These are phyloP conservation scores for Zenarchopterus dispar DNA, from an alignment of 2,797 vertebrate genomes.

Conservation along the genomic window DNA sequence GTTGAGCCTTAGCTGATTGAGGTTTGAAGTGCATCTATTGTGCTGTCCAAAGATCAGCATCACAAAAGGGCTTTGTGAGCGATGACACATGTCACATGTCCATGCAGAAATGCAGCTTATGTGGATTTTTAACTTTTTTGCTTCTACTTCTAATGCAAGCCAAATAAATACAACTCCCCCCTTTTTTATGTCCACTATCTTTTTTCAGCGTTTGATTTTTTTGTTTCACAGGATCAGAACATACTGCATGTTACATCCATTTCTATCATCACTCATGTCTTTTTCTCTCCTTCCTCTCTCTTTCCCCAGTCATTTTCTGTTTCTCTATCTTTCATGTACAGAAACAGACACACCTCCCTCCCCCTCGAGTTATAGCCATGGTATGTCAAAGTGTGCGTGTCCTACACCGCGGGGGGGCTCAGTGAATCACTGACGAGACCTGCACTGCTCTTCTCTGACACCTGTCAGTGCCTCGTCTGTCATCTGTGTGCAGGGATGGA, in stretches of 20 bases:
- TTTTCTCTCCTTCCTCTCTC: conserved; percentile 24
- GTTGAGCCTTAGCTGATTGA: conserved; percentile 39
- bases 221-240: too few relatives aligned
- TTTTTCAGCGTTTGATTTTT: too few relatives aligned
- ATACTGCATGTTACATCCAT: conserved; percentile 8
- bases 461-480: conserved; percentile 91
- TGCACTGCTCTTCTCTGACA: conserved; percentile 89
- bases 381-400: conserved; percentile 65
- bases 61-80: conserved; percentile 75
- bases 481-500: conserved; percentile 89
- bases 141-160: too few relatives aligned
- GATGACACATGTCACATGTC: conserved; percentile 57
- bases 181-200: too few relatives aligned
- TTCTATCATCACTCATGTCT: conserved; percentile 34
- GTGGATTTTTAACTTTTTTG: conserved; percentile 33
- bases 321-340: conserved; percentile 53
- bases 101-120: conserved; percentile 38
- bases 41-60: not conserved
- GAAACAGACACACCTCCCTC: conserved; percentile 57
- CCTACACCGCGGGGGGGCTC: conserved; percentile 81
- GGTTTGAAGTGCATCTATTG: too few relatives aligned
- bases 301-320: conserved; percentile 37
- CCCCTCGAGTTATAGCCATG: conserved; percentile 54
- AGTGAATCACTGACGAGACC: conserved; percentile 87
- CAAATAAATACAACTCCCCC: too few relatives aligned